Evolutionary conservation across 2,888 invertebrate species (phyloP), one percentile per base, ranked within the genome.

Genomic region (Callyntrura sp.): DNA sequence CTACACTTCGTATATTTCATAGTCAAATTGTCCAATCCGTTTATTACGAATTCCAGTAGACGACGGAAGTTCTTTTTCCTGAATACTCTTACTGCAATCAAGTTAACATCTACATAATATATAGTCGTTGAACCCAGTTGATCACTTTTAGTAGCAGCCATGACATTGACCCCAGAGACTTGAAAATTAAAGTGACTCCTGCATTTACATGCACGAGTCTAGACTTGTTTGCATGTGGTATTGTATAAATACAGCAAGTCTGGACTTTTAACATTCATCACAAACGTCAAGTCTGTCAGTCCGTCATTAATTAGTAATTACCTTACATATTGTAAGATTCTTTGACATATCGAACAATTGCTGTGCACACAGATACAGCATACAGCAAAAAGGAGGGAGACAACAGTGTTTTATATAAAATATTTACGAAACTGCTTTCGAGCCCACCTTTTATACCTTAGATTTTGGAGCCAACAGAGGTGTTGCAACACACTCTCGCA

Each of bases 291-390:
- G 57, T 60, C 11, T 14, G 51, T 51, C 14, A n/a, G 35, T 28
- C 35, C 4, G 12, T 35, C 20, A 9, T 20, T 23, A 62, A 23
- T 62, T 62, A 62, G 25, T 9, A 62, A 23, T 11, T 23, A 3
- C 35, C 68, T 35, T 68, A 35, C 35, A 68, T 14, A n/a, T 14
- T 68, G 28, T 68, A 68, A 68, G 35, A 11, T 14, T 68, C 28
- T 35, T 68, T 68, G 68, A 11, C 6, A 68, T 9, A 68, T 3
- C 35, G 14, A 35, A n/a, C 35, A 35, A 35, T n/a, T 51, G 51
- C 51, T 51, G 3, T 14, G 2, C 14, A 2, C 14, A 2, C 51
- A 5, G 51, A 11, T 9, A 11, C 2, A 2, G 5, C 51, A n/a
- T n/a, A n/a, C n/a, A n/a, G n/a, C n/a, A n/a, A n/a, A n/a, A n/a